These are phyloP conservation scores for Cololabis saira DNA, from an alignment of 2,113 vertebrate genomes.

Conservation along the genomic window DNA sequence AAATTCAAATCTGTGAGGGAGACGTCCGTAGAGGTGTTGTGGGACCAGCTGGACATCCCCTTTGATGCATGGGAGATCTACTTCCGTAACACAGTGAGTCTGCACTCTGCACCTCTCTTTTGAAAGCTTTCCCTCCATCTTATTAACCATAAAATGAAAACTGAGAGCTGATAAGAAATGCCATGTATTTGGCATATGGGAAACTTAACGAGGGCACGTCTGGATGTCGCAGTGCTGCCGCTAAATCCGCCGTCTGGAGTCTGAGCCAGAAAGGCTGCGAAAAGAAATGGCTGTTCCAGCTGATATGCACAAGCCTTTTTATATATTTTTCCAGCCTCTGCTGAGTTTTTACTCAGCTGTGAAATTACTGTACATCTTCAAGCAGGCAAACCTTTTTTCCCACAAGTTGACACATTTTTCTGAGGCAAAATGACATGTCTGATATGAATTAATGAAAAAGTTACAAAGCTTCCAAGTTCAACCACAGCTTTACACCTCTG, in stretches of 20 bases:
- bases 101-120: too few relatives aligned
- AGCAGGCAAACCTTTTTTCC: background rate
- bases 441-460: too few relatives aligned
- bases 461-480: too few relatives aligned
- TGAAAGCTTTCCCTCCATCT: slow-evolving; percentile 25
- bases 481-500: too few relatives aligned
- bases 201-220: slow-evolving; percentile 30
- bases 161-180: slow-evolving; percentile 13
- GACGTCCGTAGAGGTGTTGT: slow-evolving; percentile 90
- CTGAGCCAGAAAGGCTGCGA: slow-evolving; percentile 15
- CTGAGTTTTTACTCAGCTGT: slow-evolving; percentile 5
- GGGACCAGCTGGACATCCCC: slow-evolving; percentile 91
- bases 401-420: too few relatives aligned
- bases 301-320: slow-evolving; percentile 23
- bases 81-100: slow-evolving; percentile 89
- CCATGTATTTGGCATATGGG: slow-evolving; percentile 50
- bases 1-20: slow-evolving; percentile 92
- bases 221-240: slow-evolving; percentile 21
- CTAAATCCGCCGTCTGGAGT: slow-evolving; percentile 31
- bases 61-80: slow-evolving; percentile 93
- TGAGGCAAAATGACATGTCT: too few relatives aligned
- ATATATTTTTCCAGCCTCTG: background rate
- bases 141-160: slow-evolving; percentile 23
- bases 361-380: background rate
- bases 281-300: slow-evolving; percentile 21